Base-by-base conservation (phyloP, 92 coral and sea anemone genomes). In the Bergia sp. region DNA sequence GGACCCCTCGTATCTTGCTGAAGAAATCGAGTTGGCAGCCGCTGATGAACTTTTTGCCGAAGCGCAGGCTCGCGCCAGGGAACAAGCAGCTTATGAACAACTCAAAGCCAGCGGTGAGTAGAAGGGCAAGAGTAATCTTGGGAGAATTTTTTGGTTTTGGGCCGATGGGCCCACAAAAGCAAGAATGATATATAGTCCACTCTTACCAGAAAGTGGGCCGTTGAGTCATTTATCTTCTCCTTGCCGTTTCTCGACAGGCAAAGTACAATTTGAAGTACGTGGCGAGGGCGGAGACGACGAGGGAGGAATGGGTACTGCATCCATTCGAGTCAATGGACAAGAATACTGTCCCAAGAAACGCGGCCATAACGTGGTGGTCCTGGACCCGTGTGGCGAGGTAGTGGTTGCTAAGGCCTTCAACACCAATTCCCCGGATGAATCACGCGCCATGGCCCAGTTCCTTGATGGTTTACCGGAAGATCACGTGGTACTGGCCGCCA, bases 281-380 rank as follows among this genome's bases (percentile, higher is more conserved):
- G 98, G 95, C 37, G 96, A 94, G 23, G 99, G 99, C 2, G 99
- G 99, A 73, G 98, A 97, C 90, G 99, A 97, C 69, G 96, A 95
- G 88, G 99, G 99, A 21, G 99, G 99, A 4, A 94, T 95, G 94
- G 99, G 99, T 9, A 89, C 90, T 40, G 94, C 99, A 6, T 93
- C 98, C 5, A 95, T 97, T 89, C 90, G 92, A 85, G 97, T 97
- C 21, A 97, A 97, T 67, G 99, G 99, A 4, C 94, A 92, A 12
- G 99, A 97, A 73, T 94, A 97, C 65, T 97, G 99, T 77, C 99
- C 98, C 74, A 92, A 87, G 89, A 95, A 93, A 82, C 92, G 95
- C 49, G 99, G 99, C 0, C 99, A 97, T 88, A 97, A 97, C 49
- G 91, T 97, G 12, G 97, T 94, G 18, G 98, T 97, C 73, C 93